Conservation (phyloP, 2,888 invertebrate genomes). For the Coenonympha glycerion region DNA sequence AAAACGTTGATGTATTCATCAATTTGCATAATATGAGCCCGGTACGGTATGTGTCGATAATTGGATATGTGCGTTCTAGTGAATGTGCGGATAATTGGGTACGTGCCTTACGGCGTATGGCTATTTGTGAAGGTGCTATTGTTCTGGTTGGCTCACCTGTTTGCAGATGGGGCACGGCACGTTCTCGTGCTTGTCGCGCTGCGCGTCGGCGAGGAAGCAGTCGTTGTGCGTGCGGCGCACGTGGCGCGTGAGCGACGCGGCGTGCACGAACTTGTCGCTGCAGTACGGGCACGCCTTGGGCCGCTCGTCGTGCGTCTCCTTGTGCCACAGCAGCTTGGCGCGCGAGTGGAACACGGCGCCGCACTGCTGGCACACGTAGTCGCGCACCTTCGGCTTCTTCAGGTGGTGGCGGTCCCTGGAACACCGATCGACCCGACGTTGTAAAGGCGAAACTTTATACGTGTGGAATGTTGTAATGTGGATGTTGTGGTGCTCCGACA, state of each 20-base stretch:
- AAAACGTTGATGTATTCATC: too few relatives aligned
- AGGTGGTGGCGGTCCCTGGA: slow-evolving; percentile 82
- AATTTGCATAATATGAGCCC: too few relatives aligned
- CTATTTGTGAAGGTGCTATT: slow-evolving; percentile 36
- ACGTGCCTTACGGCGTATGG: too few relatives aligned
- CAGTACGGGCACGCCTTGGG: slow-evolving; percentile 91
- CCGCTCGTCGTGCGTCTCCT: slow-evolving; percentile 87
- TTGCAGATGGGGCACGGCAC: too few relatives aligned
- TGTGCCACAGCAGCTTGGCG: slow-evolving; percentile 89
- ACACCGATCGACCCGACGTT: not conserved
- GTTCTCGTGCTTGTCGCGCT: slow-evolving; percentile 80
- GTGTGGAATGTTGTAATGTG: slow-evolving; percentile 92
- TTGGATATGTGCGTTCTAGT: too few relatives aligned
- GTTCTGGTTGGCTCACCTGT: too few relatives aligned
- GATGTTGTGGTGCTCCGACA: slow-evolving; percentile 87
- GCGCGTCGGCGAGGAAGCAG: slow-evolving; percentile 80
- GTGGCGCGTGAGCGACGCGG: slow-evolving; percentile 88
- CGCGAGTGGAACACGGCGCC: slow-evolving; percentile 88
- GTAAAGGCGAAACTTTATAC: slow-evolving; percentile 33
- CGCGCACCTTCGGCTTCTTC: slow-evolving; percentile 79
- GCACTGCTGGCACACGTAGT: slow-evolving; percentile 84
- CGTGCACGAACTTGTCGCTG: slow-evolving; percentile 90
- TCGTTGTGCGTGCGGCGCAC: slow-evolving; percentile 87
- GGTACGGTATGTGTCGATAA: too few relatives aligned
- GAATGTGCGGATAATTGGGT: too few relatives aligned